Evolutionary conservation across 1,140 invertebrate genomes (phyloP).

Genomic region (Drosophila parvula): DNA sequence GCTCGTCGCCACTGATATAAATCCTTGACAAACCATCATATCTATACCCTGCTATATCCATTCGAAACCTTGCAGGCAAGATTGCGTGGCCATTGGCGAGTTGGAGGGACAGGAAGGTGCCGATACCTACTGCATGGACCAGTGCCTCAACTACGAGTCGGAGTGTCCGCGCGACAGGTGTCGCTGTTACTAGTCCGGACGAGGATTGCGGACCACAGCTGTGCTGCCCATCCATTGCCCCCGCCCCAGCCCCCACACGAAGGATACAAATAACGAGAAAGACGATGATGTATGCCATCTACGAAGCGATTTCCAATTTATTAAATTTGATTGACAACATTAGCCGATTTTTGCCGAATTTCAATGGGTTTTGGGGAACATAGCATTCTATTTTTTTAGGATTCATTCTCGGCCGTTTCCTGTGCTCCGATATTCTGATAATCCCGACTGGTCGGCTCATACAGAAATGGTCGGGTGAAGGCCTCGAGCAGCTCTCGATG

Average conservation of each 20-base stretch:
- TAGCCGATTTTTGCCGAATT: conserved; percentile 1
- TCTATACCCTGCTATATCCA: not conserved
- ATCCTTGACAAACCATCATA: too few species aligned
- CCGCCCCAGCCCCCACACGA: conserved; percentile 42
- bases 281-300: conserved; percentile 5
- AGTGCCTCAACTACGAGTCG: conserved; percentile 90
- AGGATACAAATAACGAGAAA: conserved; percentile 2
- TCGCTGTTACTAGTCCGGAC: conserved; percentile 86
- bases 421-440: conserved; percentile 1
- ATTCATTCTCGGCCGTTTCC: not conserved
- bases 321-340: conserved; percentile 49
- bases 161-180: conserved; percentile 90
- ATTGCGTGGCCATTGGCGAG: conserved; percentile 91
- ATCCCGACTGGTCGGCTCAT: conserved; percentile 23
- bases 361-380: not conserved
- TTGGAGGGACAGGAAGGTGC: conserved; percentile 89
- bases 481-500: conserved; percentile 61
- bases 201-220: conserved; percentile 37
- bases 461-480: conserved; percentile 61
- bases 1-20: too few species aligned
- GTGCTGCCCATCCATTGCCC: conserved; percentile 72
- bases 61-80: conserved; percentile 85
- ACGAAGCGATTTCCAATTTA: conserved; percentile 32
- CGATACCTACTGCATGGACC: conserved; percentile 92
- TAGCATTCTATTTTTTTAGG: not conserved